Base-by-base conservation (phyloP, 1,140 invertebrate species). In the Bombus balteatus region DNA sequence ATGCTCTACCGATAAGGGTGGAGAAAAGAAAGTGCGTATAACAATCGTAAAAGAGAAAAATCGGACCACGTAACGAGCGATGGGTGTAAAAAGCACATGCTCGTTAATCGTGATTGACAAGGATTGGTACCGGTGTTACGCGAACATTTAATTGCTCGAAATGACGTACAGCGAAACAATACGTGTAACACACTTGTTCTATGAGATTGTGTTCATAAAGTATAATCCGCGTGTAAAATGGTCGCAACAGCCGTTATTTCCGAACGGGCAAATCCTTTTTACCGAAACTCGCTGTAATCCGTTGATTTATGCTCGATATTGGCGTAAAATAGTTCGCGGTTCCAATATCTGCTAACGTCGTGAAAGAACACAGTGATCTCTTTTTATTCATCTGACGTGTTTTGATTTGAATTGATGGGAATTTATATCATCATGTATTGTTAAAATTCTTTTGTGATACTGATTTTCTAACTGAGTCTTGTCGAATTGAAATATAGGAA, bases 71-170 rank as follows among this genome's bases (percentile, higher is more conserved):
- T 81, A 79, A 79, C 77, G 77, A 79, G 77, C 43, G 65, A 80
- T 80, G 43, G 78, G 65, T 22, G 41, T 22, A 70, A 83, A 79
- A 85, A 53, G 18, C 28, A 43, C 53, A 47, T 57, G 53, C 39
- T 85, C 83, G 83, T 85, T 85, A 85, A 85, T 85, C 77, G 83
- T 72, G 83, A 85, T 85, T 71, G 83, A 80, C 84, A 68, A 66
- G 78, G 32, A 68, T 37, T 1, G 59, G 37, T 15, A 13, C 22
- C 71, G 32, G 65, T 34, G 65, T 37, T 39, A 73, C n/a, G 70
- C 70, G 37, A 53, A 43, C 76, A 32, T 77, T 77, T 86, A 83
- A 88, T 83, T 72, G 68, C 68, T 68, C 66, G 76, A 88, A 86
- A 87, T 76, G 84, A 86, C 57, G 47, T 37, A 76, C 43, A 37